phyloP scores from a whole-genome alignment of 2,797 vertebrate species.

The Eurystomus glaucurus region DNA sequence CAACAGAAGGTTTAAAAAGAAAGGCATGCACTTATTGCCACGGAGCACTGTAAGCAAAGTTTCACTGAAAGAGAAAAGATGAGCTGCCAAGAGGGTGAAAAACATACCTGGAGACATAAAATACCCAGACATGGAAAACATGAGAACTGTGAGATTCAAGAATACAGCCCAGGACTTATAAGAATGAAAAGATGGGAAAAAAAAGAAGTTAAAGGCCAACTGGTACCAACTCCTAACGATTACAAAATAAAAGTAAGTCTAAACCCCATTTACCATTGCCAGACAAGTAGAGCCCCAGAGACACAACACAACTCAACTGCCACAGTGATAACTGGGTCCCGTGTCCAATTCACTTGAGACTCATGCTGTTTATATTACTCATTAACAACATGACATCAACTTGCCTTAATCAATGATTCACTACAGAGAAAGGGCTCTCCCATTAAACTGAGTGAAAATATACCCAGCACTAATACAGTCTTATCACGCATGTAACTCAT shows the following conservation, averaged over 20 bases:
- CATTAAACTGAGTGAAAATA: not conserved
- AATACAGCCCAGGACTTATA: not conserved
- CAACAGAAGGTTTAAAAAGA: not conserved
- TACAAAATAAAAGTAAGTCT: not conserved
- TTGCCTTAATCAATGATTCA: not conserved
- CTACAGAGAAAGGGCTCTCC: not conserved
- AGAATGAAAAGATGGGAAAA: not conserved
- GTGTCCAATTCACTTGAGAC: not conserved
- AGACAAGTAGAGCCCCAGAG: not conserved
- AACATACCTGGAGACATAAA: not conserved
- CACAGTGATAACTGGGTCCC: not conserved
- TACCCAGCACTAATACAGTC: not conserved
- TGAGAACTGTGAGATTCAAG: not conserved
- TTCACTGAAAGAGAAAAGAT: not conserved
- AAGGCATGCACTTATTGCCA: not conserved
- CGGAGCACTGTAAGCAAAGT: not conserved
- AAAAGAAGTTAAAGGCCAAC: not conserved
- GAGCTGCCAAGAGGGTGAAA: not conserved
- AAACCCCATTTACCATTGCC: not conserved
- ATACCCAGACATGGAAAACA: not conserved
- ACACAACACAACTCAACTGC: not conserved
- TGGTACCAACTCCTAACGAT: not conserved
- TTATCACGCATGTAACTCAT: not conserved
- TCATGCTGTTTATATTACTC: not conserved
- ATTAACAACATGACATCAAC: not conserved